These are phyloP conservation scores for Bombus huntii DNA, from an alignment of 1,140 invertebrate genomes.

Conservation along the genomic window DNA sequence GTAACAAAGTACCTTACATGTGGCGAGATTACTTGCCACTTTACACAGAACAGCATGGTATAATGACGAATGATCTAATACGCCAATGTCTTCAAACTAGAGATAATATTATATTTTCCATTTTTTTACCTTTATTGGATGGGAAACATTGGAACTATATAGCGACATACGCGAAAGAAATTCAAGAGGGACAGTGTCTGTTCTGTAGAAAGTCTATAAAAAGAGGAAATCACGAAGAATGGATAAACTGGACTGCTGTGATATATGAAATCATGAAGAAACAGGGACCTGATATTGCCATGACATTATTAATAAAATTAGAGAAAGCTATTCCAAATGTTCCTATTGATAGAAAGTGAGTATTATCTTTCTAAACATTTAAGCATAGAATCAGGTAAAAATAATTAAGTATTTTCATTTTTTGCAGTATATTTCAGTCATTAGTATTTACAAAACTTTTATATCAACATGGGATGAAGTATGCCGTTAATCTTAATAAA, in stretches of 20 bases:
- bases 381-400: constrained; percentile 21
- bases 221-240: constrained; percentile 45
- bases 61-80: constrained; percentile 61
- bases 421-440: constrained; percentile 78
- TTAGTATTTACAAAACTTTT: constrained; percentile 80
- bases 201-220: constrained; percentile 67
- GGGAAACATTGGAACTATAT: constrained; percentile 71
- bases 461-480: constrained; percentile 72
- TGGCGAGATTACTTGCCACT: constrained; percentile 79
- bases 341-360: constrained; percentile 74
- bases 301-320: constrained; percentile 73
- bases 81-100: constrained; percentile 72
- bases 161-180: constrained; percentile 57
- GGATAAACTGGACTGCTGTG: constrained; percentile 75
- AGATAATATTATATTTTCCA: constrained; percentile 72
- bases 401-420: constrained; percentile 23
- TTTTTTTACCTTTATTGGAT: constrained; percentile 69
- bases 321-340: constrained; percentile 69
- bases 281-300: constrained; percentile 70
- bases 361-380: not conserved
- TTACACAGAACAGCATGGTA: constrained; percentile 52
- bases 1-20: constrained; percentile 84
- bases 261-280: constrained; percentile 71
- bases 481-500: constrained; percentile 72
- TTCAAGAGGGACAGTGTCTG: constrained; percentile 73